A percentile compares a stretch with the other conserved stretches of the same genome.
These are phyloP conservation scores for Haliclystus octoradiatus DNA, from an alignment of 30 jellyfish, hydroid and myxozoan species.

Conservation along the genomic window DNA sequence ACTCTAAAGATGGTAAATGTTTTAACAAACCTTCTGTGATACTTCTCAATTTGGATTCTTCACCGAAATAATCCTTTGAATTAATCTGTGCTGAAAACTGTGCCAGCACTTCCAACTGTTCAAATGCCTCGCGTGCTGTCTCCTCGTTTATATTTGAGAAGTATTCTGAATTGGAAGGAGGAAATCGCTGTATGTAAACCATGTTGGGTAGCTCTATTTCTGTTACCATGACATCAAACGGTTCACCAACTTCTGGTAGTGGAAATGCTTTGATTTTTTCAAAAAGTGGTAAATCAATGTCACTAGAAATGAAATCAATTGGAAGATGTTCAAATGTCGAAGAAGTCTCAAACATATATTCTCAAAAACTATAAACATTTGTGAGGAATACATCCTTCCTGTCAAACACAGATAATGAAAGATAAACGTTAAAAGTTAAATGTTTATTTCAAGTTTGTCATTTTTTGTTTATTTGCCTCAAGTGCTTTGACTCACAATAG, in stretches of 20 bases:
- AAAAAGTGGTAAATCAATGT: too few relatives aligned
- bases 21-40: slow-evolving; percentile 1
- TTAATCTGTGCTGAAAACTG: slow-evolving; percentile 12
- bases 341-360: too few relatives aligned
- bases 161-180: slow-evolving; percentile 12
- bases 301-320: too few relatives aligned
- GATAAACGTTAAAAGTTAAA: too few relatives aligned
- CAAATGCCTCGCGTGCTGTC: slow-evolving; percentile 29
- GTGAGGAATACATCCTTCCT: too few relatives aligned
- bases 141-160: slow-evolving; percentile 28
- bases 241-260: slow-evolving; percentile 58
- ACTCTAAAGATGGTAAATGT: neutral
- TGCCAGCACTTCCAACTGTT: slow-evolving; percentile 13
- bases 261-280: too few relatives aligned
- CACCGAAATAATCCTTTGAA: slow-evolving; percentile 24
- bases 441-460: too few relatives aligned
- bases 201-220: slow-evolving; percentile 60
- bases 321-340: too few relatives aligned
- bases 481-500: too few relatives aligned
- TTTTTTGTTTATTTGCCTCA: too few relatives aligned
- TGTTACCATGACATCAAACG: slow-evolving; percentile 66
- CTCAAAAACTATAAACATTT: too few relatives aligned
- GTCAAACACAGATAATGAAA: too few relatives aligned
- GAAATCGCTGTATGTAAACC: slow-evolving; percentile 53
- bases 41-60: slow-evolving; percentile 2